phyloP scores from a whole-genome alignment of 2,888 invertebrate genomes.

The Limnephilus lunatus region DNA sequence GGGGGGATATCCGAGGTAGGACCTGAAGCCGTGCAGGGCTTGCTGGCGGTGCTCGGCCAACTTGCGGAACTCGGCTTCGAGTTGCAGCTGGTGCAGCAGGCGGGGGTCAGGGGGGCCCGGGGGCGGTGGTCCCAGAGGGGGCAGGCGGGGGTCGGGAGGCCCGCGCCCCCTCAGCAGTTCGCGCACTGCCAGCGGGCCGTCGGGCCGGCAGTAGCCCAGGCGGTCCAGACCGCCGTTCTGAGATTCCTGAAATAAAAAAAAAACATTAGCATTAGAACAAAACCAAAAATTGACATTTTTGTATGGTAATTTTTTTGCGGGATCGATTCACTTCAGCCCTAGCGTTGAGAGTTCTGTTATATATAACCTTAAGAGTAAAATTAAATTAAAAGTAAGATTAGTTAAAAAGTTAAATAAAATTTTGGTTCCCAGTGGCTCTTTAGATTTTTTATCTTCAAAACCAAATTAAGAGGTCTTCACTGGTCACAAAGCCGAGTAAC shows the following conservation, averaged over 20 bases:
- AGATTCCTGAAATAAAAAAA: conserved; percentile 84
- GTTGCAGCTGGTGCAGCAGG: conserved; percentile 75
- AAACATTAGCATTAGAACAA: conserved; percentile 55
- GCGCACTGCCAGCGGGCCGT: conserved; percentile 93
- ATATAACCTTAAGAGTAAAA: not conserved
- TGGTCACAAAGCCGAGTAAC: too few species aligned
- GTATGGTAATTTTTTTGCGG: not conserved
- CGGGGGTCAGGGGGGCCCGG: conserved; percentile 76
- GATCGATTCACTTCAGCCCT: not conserved
- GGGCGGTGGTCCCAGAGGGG: conserved; percentile 75
- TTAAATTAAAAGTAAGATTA: too few species aligned
- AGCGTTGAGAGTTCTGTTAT: not conserved
- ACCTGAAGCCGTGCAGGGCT: conserved; percentile 64
- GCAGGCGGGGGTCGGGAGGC: conserved; percentile 83
- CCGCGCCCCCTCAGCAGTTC: conserved; percentile 94
- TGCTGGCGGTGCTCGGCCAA: conserved; percentile 69
- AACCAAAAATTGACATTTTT: not conserved
- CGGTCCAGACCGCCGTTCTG: conserved; percentile 90
- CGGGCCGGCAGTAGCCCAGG: conserved; percentile 92
- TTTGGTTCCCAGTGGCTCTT: too few species aligned
- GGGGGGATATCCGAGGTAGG: conserved; percentile 63
- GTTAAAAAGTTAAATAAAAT: too few species aligned
- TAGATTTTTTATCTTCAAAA: too few species aligned
- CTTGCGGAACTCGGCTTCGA: conserved; percentile 78
- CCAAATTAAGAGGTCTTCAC: too few species aligned